Evolutionary conservation across 2,888 invertebrate species (phyloP), one percentile per base, ranked within the genome.

Genomic region (Philhelius pedissequus): DNA sequence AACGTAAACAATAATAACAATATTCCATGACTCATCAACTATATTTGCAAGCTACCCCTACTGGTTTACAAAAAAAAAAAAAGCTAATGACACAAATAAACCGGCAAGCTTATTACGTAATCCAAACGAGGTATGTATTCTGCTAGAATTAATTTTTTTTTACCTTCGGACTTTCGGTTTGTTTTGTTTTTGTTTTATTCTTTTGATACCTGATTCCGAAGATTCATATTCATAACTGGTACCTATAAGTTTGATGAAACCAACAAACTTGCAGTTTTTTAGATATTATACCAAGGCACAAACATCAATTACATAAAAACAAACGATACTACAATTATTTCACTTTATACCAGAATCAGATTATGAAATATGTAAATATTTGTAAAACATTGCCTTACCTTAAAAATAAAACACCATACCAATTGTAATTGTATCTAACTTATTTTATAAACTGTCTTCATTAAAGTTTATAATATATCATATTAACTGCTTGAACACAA

Each of bases 41-140:
- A 8, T 60, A 35, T 56, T 56, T 56, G 32, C 56, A 35, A 35
- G 20, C 5, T 25, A 22, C 6, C 22, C 22, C 22, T 22, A 1
- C 48, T 22, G 25, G 7, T 48, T 48, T 22, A 22, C 6, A 13
- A 13, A 4, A 20, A 22, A 4, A 20, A 22, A 22, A 20, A 13
- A 22, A 48, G 13, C n/a, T 35, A 68, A 50, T 50, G 73, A 52
- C 74, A 74, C 38, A 69, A 54, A 69, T 69, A 68, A 69, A 80
- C 62, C 74, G 69, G 54, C 68, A 69, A 74, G 20, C 9, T 40
- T 38, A 32, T 40, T 40, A 22, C 58, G 58, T 60, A 60, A 60
- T 40, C 7, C 56, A 35, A 13, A 56, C 13, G 20, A 7, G 32
- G 1, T 15, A 11, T 54, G 1, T 15, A 11, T 54, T 54, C 5